Evolutionary conservation across 2,113 vertebrate species (phyloP).

Genomic region (Candoia aspera): DNA sequence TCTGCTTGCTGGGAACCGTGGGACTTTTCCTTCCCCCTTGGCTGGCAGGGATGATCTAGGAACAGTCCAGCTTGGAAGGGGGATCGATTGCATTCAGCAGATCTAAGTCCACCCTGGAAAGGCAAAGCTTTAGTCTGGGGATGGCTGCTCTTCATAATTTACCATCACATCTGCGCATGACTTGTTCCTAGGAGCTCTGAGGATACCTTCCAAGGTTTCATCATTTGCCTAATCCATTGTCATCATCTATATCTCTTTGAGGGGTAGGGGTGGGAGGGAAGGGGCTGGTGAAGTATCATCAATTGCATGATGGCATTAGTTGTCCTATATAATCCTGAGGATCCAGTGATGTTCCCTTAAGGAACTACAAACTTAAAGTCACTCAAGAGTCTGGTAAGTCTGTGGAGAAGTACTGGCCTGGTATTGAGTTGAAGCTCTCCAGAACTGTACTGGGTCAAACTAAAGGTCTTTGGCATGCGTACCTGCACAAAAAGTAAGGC

Average conservation of each 20-base stretch:
- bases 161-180: neutral
- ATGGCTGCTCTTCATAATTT: conserved; percentile 41
- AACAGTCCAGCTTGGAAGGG: neutral
- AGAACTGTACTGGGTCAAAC: neutral
- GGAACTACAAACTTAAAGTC: conserved; percentile 41
- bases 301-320: conserved; percentile 47
- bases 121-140: conserved; percentile 26
- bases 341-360: conserved; percentile 32
- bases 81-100: neutral
- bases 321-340: conserved; percentile 46
- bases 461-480: neutral
- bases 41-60: conserved; percentile 96
- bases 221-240: conserved; percentile 23
- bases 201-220: neutral
- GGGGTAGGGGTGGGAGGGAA: conserved; percentile 11
- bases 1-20: conserved; percentile 92
- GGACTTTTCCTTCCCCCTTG: conserved; percentile 96
- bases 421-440: neutral
- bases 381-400: conserved; percentile 7
- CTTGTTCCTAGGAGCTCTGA: conserved; percentile 21
- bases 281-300: conserved; percentile 39
- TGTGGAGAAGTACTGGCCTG: neutral
- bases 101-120: conserved; percentile 44
- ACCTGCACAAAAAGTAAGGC: neutral
- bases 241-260: conserved; percentile 47